Evolutionary conservation across 2,113 vertebrate genomes (phyloP).

Genomic region (Myxocyprinus asiaticus): DNA sequence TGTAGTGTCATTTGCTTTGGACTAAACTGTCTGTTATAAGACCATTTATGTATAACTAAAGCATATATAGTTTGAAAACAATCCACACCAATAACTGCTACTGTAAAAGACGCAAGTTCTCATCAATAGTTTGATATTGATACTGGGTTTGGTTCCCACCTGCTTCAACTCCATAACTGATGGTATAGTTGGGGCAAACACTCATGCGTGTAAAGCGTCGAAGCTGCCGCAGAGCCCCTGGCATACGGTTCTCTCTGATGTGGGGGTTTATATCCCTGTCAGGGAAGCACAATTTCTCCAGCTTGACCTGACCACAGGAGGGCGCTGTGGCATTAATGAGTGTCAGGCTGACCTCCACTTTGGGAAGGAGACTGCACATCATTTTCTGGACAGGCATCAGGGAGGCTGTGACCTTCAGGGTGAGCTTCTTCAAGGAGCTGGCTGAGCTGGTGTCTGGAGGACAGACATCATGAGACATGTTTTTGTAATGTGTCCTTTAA

Average conservation of each 20-base stretch:
- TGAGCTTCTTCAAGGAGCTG: slow-evolving; percentile 66
- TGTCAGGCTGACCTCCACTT: slow-evolving; percentile 71
- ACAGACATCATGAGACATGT: neutral
- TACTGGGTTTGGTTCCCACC: slow-evolving; percentile 63
- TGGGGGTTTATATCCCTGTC: slow-evolving; percentile 83
- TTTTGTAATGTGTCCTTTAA: slow-evolving; percentile 2
- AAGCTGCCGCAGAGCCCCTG: slow-evolving; percentile 85
- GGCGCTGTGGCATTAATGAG: slow-evolving; percentile 83
- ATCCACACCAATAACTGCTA: too few species aligned
- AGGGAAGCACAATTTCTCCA: slow-evolving; percentile 86
- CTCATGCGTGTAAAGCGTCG: slow-evolving; percentile 77
- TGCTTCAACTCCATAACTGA: slow-evolving; percentile 83
- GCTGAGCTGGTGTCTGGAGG: slow-evolving; percentile 54
- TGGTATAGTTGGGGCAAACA: slow-evolving; percentile 86
- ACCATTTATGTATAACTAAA: too few species aligned
- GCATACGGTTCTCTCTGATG: slow-evolving; percentile 88
- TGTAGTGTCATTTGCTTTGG: too few species aligned
- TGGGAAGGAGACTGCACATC: slow-evolving; percentile 67
- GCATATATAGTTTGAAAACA: too few species aligned
- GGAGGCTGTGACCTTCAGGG: slow-evolving; percentile 75
- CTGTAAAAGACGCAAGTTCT: too few species aligned
- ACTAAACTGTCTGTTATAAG: too few species aligned
- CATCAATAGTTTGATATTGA: too few species aligned
- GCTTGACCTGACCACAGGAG: slow-evolving; percentile 74
- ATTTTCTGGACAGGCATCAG: slow-evolving; percentile 62